Base-by-base conservation (phyloP, 1,140 invertebrate species). In the Zaprionus ornatus region DNA sequence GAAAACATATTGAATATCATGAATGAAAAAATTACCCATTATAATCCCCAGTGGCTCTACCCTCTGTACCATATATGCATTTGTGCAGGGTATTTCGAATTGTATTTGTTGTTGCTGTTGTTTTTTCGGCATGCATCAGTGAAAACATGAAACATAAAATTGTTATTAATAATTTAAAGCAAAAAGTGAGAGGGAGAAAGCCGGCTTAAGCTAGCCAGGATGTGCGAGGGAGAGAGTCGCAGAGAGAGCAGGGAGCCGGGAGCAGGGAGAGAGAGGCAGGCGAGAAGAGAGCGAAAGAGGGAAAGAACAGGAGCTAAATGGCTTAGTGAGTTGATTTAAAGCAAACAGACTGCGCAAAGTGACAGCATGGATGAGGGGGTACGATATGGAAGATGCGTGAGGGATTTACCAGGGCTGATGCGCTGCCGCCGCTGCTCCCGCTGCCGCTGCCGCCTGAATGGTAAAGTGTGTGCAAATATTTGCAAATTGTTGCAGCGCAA, bases 141-240 rank as follows among this genome's bases (percentile, higher is more conserved):
- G 77, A 70, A 84, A 80, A 90, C 80, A 84, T 90, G 80, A 74
- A 80, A 60, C 70, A 84, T 68, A 67, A 80, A 88, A 90, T 88
- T 84, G 77, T 70, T 88, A 88, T 88, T 90, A 90, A 90, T 90
- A 88, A 76, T 88, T 88, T 65, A 87, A 85, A 77, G 69, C 67
- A 76, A 63, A 80, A 80, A 88, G 69, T 88, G 84, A 50, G 45
- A 23, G 62, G 50, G 48, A 50, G 32, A 54, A 45, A 45, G n/a
- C 40, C 40, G 40, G 40, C 40, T 45, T 45, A 45, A 45, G n/a
- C 7, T n/a, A 45, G 40, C n/a, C 40, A 9, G n/a, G 2, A 4
- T 0, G 15, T 40, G 9, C 29, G 45, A 23, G 59, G 50, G 40
- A 50, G 32, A 48, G 1, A 45, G 40, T 17, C 2, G 1, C 7